Evolutionary conservation across 2,797 vertebrate species (phyloP).

Genomic region (Paratrypauchen microcephalus): DNA sequence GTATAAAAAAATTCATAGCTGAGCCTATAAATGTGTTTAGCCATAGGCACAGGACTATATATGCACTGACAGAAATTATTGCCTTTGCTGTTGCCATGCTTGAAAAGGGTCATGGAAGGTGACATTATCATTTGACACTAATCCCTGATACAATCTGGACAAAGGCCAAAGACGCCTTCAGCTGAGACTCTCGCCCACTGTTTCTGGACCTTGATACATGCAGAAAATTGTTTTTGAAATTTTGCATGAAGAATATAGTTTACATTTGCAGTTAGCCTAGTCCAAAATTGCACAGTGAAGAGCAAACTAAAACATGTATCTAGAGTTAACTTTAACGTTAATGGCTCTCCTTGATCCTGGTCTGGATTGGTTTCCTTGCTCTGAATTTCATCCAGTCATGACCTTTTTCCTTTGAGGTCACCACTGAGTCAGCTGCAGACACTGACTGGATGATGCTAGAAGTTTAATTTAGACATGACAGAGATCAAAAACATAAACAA

Average conservation of each 20-base stretch:
- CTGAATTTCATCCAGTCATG: not conserved
- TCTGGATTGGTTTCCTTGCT: too few relatives aligned
- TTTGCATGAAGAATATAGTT: not conserved
- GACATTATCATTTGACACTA: not conserved
- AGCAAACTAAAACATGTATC: not conserved
- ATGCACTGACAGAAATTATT: not conserved
- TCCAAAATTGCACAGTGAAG: not conserved
- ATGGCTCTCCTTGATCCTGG: too few relatives aligned
- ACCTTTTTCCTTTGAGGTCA: too few relatives aligned
- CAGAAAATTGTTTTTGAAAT: not conserved
- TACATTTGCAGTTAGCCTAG: not conserved
- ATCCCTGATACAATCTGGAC: not conserved
- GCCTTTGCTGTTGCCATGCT: not conserved
- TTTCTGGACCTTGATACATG: not conserved
- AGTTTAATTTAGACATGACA: not conserved
- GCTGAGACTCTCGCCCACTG: not conserved
- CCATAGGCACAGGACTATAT: not conserved
- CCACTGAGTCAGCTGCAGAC: not conserved
- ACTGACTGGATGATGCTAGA: not conserved
- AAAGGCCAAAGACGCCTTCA: not conserved
- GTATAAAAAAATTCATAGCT: not conserved
- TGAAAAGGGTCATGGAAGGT: slow-evolving; percentile 3
- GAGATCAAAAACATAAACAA: not conserved
- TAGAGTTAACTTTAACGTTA: not conserved
- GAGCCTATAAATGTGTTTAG: not conserved